Conservation (phyloP, 2,113 vertebrate species). For the Colossoma macropomum region DNA sequence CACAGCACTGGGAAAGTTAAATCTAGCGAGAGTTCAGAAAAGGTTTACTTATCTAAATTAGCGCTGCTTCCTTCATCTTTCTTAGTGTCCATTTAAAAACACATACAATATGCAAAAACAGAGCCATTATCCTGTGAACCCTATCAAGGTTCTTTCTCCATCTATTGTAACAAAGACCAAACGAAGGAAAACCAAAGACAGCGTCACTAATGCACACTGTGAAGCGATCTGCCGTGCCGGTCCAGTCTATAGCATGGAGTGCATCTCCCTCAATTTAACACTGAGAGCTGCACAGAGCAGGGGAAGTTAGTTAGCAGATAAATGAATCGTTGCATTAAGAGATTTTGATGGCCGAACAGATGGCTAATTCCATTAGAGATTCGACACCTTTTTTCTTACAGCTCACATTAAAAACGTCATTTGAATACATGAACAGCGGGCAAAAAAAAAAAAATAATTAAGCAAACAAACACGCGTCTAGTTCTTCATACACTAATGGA, state of each 20-base stretch:
- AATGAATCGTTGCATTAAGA: conserved; percentile 55
- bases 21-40: background rate
- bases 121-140: conserved; percentile 6
- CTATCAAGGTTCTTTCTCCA: conserved; percentile 33
- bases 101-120: background rate
- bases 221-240: conserved; percentile 2
- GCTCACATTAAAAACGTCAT: conserved; percentile 45
- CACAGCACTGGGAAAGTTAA: background rate
- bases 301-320: conserved; percentile 33
- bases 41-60: background rate
- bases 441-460: conserved; percentile 42
- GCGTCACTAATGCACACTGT: conserved; percentile 31
- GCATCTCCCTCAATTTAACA: background rate
- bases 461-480: conserved; percentile 67
- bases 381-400: conserved; percentile 49
- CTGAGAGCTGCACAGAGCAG: background rate
- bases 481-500: conserved; percentile 80
- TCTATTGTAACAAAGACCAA: conserved; percentile 35
- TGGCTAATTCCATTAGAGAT: conserved; percentile 59
- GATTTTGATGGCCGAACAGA: conserved; percentile 52
- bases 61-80: background rate
- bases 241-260: background rate
- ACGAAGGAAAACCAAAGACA: conserved; percentile 13
- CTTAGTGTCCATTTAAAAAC: conserved; percentile 32
- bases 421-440: conserved; percentile 46